Evolutionary conservation across 2,888 invertebrate species (phyloP), one percentile per base, ranked within the genome.

Genomic region (Mycalesis mineus): DNA sequence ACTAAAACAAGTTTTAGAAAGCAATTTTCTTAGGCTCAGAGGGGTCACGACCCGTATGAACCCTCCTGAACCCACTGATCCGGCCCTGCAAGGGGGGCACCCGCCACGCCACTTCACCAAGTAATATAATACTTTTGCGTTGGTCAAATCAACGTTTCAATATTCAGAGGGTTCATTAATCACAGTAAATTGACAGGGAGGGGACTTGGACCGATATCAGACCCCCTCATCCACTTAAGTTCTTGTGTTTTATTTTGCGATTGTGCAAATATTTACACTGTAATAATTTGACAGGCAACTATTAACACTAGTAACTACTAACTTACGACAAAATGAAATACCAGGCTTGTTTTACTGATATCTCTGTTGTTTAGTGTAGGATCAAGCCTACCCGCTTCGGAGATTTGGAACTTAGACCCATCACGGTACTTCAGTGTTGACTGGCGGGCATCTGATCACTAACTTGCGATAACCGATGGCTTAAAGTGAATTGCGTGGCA

Each of bases 81-180:
- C 52, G 36, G 33, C 52, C 33, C 52, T 52, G 33, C 45, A 7
- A 29, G 45, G 51, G 47, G 48, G 60, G 57, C 57, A 55, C 76
- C 71, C 69, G 68, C 62, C 52, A 64, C 71, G 72, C 70, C 71
- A 74, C 75, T 83, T 80, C 73, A 72, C 71, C 68, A 78, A 80
- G 82, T 82, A 80, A 81, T 84, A 78, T 84, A 77, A 86, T 84
- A 85, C 84, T 83, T 84, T 80, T 76, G 78, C 77, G 76, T 75
- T 75, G 80, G 77, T 78, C 80, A 78, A 83, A 83, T 85, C 84
- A 85, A 85, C 84, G 84, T 84, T 89, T 86, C 86, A 87, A 88
- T 89, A 87, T 87, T 85, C 82, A 73, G 74, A 76, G 77, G 77
- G 72, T 82, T 82, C 88, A 89, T 88, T 89, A 87, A 88, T 88